phyloP scores from a whole-genome alignment of 2,888 invertebrate species.

The Papilio gigon region DNA sequence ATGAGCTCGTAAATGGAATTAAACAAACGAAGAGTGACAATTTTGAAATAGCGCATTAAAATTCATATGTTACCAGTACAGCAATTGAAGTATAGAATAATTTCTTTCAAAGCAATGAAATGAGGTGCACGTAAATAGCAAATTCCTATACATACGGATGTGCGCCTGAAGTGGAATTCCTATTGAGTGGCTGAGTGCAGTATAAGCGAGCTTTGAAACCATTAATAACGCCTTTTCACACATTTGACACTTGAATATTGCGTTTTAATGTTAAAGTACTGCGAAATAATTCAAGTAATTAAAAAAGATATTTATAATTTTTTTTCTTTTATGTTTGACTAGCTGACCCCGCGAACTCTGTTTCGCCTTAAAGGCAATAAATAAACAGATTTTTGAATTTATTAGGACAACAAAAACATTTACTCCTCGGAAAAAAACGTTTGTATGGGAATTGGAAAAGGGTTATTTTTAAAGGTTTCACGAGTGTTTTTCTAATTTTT shows the following conservation, averaged over 20 bases:
- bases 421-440: too few relatives aligned
- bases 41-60: background rate
- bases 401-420: too few relatives aligned
- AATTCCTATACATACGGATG: slow-evolving; percentile 4
- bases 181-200: slow-evolving; percentile 9
- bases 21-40: background rate
- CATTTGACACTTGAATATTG: background rate
- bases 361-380: too few relatives aligned
- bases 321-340: too few relatives aligned
- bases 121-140: slow-evolving; percentile 1
- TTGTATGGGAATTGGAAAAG: too few relatives aligned
- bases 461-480: too few relatives aligned
- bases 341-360: too few relatives aligned
- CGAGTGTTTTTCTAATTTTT: too few relatives aligned
- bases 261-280: background rate
- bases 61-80: background rate
- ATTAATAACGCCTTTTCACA: background rate
- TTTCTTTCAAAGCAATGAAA: background rate
- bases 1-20: background rate
- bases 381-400: too few relatives aligned
- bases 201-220: slow-evolving; percentile 4
- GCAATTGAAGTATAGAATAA: background rate
- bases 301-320: background rate
- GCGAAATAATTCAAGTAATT: background rate
- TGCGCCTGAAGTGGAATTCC: background rate